Conservation (phyloP, 2,888 invertebrate species). For the Drosophila nr. perissopoda region DNA sequence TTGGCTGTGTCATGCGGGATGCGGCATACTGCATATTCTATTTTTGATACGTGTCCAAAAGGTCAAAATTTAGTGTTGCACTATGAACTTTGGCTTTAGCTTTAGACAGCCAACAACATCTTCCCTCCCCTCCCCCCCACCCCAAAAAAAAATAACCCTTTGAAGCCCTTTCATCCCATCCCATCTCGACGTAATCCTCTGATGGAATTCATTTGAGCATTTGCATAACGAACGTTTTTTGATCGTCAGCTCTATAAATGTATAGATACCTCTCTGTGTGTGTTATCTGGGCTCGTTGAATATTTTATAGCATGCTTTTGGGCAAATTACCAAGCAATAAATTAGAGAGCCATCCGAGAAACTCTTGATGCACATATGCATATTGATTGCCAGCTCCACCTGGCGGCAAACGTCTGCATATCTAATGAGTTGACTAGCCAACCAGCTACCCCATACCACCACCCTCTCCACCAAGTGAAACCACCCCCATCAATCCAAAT, state of each 20-base stretch:
- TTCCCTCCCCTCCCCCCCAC: not conserved
- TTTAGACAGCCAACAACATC: not conserved
- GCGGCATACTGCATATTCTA: slow-evolving; percentile 55
- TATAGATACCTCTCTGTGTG: slow-evolving; percentile 16
- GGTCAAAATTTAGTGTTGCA: slow-evolving; percentile 64
- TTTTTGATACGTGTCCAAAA: slow-evolving; percentile 65
- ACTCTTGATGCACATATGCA: slow-evolving; percentile 47
- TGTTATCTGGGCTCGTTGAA: slow-evolving; percentile 51
- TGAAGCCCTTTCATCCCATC: not conserved
- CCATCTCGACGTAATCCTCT: slow-evolving; percentile 9
- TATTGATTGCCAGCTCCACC: slow-evolving; percentile 49
- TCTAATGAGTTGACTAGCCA: slow-evolving; percentile 36
- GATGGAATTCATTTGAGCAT: slow-evolving; percentile 44
- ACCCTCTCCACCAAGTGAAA: not conserved
- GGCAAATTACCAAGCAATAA: slow-evolving; percentile 68
- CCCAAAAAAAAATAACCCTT: not conserved
- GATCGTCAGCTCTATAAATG: slow-evolving; percentile 33
- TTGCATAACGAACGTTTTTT: slow-evolving; percentile 52
- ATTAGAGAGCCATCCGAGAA: slow-evolving; percentile 51
- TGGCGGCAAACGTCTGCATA: slow-evolving; percentile 42
- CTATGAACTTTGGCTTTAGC: slow-evolving; percentile 47
- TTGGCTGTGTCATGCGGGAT: slow-evolving; percentile 3
- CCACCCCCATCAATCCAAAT: not conserved
- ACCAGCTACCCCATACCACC: not conserved
- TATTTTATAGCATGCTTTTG: slow-evolving; percentile 76